Conservation (phyloP, 2,797 vertebrate species). For the Choloepus didactylus region DNA sequence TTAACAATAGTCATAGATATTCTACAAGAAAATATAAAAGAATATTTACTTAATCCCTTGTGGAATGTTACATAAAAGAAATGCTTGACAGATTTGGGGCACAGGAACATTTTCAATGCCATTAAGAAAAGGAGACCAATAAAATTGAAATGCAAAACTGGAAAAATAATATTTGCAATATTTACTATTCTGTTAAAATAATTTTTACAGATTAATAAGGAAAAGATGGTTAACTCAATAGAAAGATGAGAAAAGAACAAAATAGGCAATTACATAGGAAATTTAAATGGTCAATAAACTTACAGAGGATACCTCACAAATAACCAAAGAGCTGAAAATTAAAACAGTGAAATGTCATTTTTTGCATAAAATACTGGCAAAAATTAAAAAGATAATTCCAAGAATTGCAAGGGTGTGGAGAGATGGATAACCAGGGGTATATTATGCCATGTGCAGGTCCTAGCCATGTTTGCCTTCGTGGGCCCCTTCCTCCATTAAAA, state of each 20-base stretch:
- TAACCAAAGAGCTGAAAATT: neutral
- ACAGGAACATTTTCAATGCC: neutral
- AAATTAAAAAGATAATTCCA: conserved; percentile 20
- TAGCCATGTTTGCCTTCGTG: neutral
- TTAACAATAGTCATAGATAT: conserved; percentile 19
- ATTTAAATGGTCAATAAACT: conserved; percentile 17
- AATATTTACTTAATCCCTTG: neutral
- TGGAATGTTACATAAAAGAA: conserved; percentile 21
- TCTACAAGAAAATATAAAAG: conserved; percentile 16
- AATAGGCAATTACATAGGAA: conserved; percentile 35
- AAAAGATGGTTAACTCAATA: conserved; percentile 11
- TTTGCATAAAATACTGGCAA: neutral
- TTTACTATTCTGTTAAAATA: conserved; percentile 10
- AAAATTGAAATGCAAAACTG: conserved; percentile 28
- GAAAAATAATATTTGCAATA: conserved; percentile 8
- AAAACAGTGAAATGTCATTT: neutral
- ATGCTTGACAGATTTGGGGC: neutral
- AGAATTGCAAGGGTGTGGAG: neutral
- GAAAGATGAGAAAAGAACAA: conserved; percentile 29
- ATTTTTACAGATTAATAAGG: neutral
- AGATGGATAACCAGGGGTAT: neutral
- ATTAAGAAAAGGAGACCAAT: neutral
- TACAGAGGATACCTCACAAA: neutral
- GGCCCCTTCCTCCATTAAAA: neutral
- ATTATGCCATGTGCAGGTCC: neutral